Evolutionary conservation across 2,113 vertebrate genomes (phyloP).

Genomic region (Colossoma macropomum): DNA sequence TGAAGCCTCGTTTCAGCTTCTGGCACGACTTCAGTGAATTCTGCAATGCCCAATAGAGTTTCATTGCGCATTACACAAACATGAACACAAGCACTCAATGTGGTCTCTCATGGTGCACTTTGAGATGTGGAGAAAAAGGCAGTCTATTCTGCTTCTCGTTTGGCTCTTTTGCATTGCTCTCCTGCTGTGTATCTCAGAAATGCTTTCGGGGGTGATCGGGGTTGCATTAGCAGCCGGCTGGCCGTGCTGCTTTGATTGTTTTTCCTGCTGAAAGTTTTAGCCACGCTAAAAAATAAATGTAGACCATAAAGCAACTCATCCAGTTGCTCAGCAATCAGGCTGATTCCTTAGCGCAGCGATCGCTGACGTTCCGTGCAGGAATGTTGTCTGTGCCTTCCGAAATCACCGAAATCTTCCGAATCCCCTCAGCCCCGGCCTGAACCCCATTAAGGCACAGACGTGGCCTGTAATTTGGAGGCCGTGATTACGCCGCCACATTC

Average conservation of each 20-base stretch:
- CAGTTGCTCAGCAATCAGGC: slow-evolving; percentile 45
- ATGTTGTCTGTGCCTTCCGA: slow-evolving; percentile 65
- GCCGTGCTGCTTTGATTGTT: slow-evolving; percentile 65
- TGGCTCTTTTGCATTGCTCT: slow-evolving; percentile 61
- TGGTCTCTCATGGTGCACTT: slow-evolving; percentile 30
- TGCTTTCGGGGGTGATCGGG: slow-evolving; percentile 43
- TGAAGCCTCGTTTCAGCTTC: slow-evolving; percentile 38
- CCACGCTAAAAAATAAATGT: slow-evolving; percentile 58
- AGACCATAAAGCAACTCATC: slow-evolving; percentile 19
- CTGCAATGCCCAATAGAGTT: slow-evolving; percentile 41
- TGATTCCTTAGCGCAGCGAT: slow-evolving; percentile 33
- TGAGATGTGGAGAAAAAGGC: slow-evolving; percentile 42
- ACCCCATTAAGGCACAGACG: slow-evolving; percentile 60
- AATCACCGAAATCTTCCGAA: slow-evolving; percentile 72
- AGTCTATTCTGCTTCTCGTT: slow-evolving; percentile 9
- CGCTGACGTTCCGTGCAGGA: slow-evolving; percentile 60
- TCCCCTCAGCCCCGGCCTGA: slow-evolving; percentile 61
- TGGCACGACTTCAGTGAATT: slow-evolving; percentile 52
- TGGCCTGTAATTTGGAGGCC: slow-evolving; percentile 72
- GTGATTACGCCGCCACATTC: slow-evolving; percentile 65
- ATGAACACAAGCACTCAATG: slow-evolving; percentile 14
- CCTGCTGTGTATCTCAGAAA: slow-evolving; percentile 62
- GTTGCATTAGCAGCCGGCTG: slow-evolving; percentile 13
- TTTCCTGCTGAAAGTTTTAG: slow-evolving; percentile 62
- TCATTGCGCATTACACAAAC: slow-evolving; percentile 52